Percentiles rank a stretch among this genome's conserved stretches.
These are phyloP conservation scores for Apis laboriosa DNA, from an alignment of 1,140 invertebrate genomes.

Conservation along the genomic window DNA sequence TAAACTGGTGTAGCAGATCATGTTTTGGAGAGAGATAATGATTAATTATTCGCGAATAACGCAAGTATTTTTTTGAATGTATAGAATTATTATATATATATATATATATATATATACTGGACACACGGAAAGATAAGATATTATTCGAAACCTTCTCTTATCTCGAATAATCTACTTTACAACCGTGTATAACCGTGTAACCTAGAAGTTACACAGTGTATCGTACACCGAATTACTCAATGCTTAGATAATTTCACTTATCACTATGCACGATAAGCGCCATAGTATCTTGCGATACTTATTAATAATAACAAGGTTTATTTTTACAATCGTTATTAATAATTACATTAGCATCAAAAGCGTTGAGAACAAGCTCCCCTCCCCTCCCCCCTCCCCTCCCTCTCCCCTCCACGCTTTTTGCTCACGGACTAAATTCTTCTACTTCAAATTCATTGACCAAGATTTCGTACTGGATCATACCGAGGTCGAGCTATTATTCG, in stretches of 20 bases:
- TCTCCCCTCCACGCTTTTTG: neutral
- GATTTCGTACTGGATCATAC: neutral
- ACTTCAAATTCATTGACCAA: neutral
- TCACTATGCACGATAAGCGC: neutral
- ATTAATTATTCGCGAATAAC: neutral
- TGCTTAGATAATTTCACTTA: neutral
- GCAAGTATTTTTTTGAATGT: neutral
- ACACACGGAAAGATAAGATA: neutral
- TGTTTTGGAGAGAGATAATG: neutral
- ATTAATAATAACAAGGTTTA: neutral
- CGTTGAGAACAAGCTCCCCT: neutral
- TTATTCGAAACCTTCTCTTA: neutral
- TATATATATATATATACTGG: too few relatives aligned
- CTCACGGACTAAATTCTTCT: neutral
- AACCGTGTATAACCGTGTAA: constrained; percentile 9
- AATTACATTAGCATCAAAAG: neutral
- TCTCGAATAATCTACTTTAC: neutral
- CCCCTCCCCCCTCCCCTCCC: too few relatives aligned
- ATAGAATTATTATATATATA: too few relatives aligned
- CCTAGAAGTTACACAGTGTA: neutral
- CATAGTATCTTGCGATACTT: neutral
- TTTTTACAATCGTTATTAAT: neutral
- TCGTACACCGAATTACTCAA: neutral
- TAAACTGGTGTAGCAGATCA: neutral
- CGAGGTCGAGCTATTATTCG: neutral